These are phyloP conservation scores for Pangasius sanitwongsei DNA, from an alignment of 2,797 vertebrate species.

Conservation along the genomic window DNA sequence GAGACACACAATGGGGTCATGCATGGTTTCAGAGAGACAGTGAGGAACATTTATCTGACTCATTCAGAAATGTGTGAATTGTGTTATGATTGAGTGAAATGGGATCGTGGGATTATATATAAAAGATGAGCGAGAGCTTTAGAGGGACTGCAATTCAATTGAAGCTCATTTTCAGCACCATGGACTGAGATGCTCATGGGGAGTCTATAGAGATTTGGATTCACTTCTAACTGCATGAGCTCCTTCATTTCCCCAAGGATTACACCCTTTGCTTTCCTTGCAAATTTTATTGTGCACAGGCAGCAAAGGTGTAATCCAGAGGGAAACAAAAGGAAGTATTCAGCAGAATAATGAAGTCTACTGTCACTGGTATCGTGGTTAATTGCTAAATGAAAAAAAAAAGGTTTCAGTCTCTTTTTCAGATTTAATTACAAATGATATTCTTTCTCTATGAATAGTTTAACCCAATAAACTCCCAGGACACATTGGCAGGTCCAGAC, in stretches of 20 bases:
- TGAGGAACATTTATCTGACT: constrained; percentile 45
- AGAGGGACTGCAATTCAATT: constrained; percentile 25
- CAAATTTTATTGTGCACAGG: constrained; percentile 2
- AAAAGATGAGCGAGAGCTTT: constrained; percentile 7
- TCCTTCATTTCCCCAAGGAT: constrained; percentile 14
- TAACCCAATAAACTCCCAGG: background rate
- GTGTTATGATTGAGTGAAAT: constrained; percentile 35
- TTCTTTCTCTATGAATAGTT: background rate
- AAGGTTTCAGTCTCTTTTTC: background rate
- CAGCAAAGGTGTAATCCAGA: background rate
- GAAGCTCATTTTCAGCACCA: constrained; percentile 31
- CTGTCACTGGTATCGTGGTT: background rate
- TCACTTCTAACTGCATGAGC: constrained; percentile 25
- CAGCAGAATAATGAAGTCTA: background rate
- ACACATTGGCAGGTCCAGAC: background rate
- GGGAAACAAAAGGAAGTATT: background rate
- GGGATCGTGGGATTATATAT: constrained; percentile 18
- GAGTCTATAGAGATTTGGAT: background rate
- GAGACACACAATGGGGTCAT: background rate
- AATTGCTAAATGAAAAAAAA: background rate
- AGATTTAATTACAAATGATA: background rate
- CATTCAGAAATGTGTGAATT: constrained; percentile 37
- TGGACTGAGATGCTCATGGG: background rate
- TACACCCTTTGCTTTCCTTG: constrained; percentile 19
- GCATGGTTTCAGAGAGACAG: constrained; percentile 22